These are phyloP conservation scores for Poecilia gillii DNA, from an alignment of 2,797 vertebrate genomes.

Conservation along the genomic window DNA sequence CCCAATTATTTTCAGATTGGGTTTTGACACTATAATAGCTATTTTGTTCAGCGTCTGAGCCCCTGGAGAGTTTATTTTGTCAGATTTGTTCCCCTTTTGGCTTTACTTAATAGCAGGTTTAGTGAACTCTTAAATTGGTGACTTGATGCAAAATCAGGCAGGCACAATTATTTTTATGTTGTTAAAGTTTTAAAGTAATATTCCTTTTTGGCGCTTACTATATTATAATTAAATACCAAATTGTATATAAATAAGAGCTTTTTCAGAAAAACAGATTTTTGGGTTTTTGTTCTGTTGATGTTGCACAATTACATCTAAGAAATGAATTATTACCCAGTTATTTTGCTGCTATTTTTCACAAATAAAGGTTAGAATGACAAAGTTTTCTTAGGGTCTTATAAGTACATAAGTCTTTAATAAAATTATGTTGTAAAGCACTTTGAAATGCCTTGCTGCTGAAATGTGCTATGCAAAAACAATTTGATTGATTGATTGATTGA, in stretches of 20 bases:
- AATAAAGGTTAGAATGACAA: not conserved
- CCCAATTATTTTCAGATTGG: not conserved
- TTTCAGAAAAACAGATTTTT: constrained; percentile 33
- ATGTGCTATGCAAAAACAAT: too few relatives aligned
- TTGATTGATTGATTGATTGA: too few relatives aligned
- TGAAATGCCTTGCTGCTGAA: too few relatives aligned
- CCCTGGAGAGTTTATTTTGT: not conserved
- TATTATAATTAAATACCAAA: constrained; percentile 30
- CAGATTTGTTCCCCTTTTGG: not conserved
- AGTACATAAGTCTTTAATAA: not conserved
- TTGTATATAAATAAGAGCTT: constrained; percentile 25
- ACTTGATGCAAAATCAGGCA: not conserved
- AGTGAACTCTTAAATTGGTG: not conserved
- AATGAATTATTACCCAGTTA: not conserved
- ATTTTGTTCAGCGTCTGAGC: not conserved
- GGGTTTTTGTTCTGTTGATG: constrained; percentile 16
- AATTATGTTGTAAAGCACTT: not conserved
- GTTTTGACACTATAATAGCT: not conserved
- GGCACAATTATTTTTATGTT: not conserved
- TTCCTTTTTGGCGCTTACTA: constrained; percentile 9
- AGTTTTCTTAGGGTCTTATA: not conserved
- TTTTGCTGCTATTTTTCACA: not conserved
- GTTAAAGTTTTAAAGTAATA: constrained; percentile 17
- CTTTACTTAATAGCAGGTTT: constrained; percentile 2
- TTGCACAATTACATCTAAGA: constrained; percentile 18